These are phyloP conservation scores for Notarius lentiginosus DNA, from an alignment of 2,113 vertebrate species.

Conservation along the genomic window DNA sequence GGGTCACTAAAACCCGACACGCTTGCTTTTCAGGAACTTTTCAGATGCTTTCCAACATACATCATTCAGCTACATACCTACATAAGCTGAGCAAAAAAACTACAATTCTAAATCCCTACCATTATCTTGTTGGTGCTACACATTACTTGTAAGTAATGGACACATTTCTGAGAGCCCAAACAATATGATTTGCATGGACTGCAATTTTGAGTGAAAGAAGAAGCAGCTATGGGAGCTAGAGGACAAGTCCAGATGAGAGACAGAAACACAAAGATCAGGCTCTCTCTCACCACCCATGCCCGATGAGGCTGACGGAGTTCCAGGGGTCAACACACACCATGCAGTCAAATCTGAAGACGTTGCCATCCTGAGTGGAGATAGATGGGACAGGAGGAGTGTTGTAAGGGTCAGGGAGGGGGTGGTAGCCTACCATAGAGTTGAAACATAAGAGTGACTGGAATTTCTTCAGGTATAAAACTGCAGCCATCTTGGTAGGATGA, in stretches of 20 bases:
- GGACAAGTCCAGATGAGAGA: constrained; percentile 24
- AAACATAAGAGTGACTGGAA: constrained; percentile 49
- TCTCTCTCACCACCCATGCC: constrained; percentile 93
- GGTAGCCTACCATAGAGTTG: constrained; percentile 51
- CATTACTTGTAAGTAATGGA: constrained; percentile 2
- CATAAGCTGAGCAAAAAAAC: constrained; percentile 16
- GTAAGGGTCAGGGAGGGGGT: constrained; percentile 35
- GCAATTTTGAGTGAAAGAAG: neutral
- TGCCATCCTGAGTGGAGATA: constrained; percentile 85
- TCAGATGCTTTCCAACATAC: neutral
- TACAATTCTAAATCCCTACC: neutral
- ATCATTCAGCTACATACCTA: constrained; percentile 15
- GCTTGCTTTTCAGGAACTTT: constrained; percentile 3
- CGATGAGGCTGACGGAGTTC: constrained; percentile 79
- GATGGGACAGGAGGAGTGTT: constrained; percentile 51
- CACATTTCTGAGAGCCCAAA: neutral
- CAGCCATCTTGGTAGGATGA: constrained; percentile 7
- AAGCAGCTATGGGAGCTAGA: neutral
- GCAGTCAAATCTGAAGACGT: constrained; percentile 83
- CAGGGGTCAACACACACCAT: constrained; percentile 84
- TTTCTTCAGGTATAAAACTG: neutral
- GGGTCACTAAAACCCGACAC: constrained; percentile 14
- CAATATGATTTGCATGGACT: neutral
- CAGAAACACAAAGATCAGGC: constrained; percentile 57
- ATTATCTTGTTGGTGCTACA: neutral